Evolutionary conservation across 2,113 vertebrate genomes (phyloP).

Genomic region (Erythrocebus patas): DNA sequence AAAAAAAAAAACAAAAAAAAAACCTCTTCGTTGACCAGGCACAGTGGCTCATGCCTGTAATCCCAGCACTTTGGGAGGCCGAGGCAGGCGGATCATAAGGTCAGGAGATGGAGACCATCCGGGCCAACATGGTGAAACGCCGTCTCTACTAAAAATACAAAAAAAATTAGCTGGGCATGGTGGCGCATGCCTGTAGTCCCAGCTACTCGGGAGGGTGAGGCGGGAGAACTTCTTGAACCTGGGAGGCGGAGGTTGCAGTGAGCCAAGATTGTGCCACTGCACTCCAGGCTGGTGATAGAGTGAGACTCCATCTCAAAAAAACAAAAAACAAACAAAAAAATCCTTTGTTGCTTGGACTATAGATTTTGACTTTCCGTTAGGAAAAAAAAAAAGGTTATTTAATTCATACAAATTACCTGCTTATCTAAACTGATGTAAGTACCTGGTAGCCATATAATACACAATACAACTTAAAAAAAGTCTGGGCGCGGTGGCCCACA

Average conservation of each 20-base stretch:
- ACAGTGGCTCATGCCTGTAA: background rate
- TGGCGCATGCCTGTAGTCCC: background rate
- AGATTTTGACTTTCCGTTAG: conserved; percentile 29
- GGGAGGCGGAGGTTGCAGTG: background rate
- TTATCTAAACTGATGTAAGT: background rate
- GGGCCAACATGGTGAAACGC: background rate
- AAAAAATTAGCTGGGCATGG: background rate
- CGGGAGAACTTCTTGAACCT: background rate
- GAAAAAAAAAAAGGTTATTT: background rate
- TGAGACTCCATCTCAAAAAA: background rate
- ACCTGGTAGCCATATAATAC: background rate
- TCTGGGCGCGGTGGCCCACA: too few species aligned
- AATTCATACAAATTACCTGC: conserved; percentile 39
- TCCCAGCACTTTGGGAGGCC: background rate
- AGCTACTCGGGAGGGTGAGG: background rate
- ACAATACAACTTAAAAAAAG: background rate
- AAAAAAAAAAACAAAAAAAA: background rate
- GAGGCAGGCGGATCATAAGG: background rate
- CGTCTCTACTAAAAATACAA: background rate
- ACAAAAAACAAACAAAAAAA: too few species aligned
- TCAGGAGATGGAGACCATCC: background rate
- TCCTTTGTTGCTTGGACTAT: background rate
- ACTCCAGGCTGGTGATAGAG: background rate
- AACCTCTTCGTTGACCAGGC: background rate
- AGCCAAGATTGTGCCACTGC: background rate